phyloP scores from a whole-genome alignment of 2,113 vertebrate genomes.

The Eulemur macaco region DNA sequence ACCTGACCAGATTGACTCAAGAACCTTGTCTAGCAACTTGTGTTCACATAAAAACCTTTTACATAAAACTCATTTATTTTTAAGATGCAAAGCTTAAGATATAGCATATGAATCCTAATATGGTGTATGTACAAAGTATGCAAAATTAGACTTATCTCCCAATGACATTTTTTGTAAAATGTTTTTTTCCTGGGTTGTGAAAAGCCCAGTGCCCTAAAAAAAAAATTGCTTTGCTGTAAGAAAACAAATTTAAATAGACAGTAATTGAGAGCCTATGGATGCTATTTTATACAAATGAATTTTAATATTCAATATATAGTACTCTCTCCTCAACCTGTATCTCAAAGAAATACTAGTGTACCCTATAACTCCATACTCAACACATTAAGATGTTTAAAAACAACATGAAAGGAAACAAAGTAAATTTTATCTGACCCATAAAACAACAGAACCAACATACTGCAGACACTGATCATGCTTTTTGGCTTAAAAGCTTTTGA shows the following conservation, averaged over 20 bases:
- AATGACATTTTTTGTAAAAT: conserved; percentile 65
- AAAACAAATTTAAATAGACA: conserved; percentile 72
- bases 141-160: conserved; percentile 75
- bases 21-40: conserved; percentile 53
- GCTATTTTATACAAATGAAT: conserved; percentile 35
- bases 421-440: conserved; percentile 93
- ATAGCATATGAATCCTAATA: conserved; percentile 56
- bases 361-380: conserved; percentile 75
- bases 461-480: conserved; percentile 97
- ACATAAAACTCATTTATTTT: conserved; percentile 50
- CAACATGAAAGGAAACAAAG: conserved; percentile 94
- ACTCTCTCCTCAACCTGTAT: conserved; percentile 64
- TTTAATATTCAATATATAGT: conserved; percentile 29
- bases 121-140: conserved; percentile 51
- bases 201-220: conserved; percentile 67
- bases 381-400: conserved; percentile 80
- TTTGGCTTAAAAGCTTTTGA: conserved; percentile 91
- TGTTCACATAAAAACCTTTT: conserved; percentile 57
- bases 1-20: conserved; percentile 65
- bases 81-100: conserved; percentile 66
- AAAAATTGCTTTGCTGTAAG: conserved; percentile 73
- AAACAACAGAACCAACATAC: conserved; percentile 91
- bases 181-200: conserved; percentile 60
- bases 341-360: conserved; percentile 71
- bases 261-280: conserved; percentile 38